Base-by-base conservation (phyloP, 2,888 invertebrate species). In the Troides aeacus region DNA sequence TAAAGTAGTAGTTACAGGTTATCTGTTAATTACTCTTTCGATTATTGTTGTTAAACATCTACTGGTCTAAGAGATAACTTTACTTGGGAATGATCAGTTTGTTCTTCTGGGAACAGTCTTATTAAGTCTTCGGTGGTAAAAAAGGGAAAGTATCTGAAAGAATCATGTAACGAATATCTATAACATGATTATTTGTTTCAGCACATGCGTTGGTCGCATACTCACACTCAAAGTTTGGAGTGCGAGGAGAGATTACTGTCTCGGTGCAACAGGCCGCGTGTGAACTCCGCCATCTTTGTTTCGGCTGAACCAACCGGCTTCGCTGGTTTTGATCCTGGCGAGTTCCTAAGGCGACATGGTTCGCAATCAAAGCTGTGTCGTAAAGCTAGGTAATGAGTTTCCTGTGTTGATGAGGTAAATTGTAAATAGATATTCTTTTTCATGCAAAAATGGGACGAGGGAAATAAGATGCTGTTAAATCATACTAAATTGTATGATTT, bases 201-300 rank as follows among this genome's bases (percentile, higher is more conserved):
- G 95, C 95, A 95, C 85, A 94, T 95, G 93, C 95, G 95, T 84
- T 94, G 95, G 93, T 94, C 94, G 72, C 94, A 94, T 84, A 94
- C 95, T 78, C 95, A 95, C 84, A 94, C 94, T 68, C 94, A 94
- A 74, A 94, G 94, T 81, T 88, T 94, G 78, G 94, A 94, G 88
- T 94, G 93, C 80, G 94, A 93, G 81, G 95, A 93, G 84, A 93
- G 89, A 66, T 78, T 93, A 62, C 90, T 94, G 79, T 91, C 94
- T 65, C 93, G 93, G 71, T 93, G 94, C 78, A 93, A 93, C 75
- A 93, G 97, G 74, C 96, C 96, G 73, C 94, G 97, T 69, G 96
- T 97, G 83, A 97, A 97, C 86, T 97, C 97, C 72, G 97, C 97
- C 77, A 97, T 97, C 80, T 97, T 97, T 87, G 95, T 97, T 72